Conservation (phyloP, 2,113 vertebrate genomes). For the Pterocles burchelli region DNA sequence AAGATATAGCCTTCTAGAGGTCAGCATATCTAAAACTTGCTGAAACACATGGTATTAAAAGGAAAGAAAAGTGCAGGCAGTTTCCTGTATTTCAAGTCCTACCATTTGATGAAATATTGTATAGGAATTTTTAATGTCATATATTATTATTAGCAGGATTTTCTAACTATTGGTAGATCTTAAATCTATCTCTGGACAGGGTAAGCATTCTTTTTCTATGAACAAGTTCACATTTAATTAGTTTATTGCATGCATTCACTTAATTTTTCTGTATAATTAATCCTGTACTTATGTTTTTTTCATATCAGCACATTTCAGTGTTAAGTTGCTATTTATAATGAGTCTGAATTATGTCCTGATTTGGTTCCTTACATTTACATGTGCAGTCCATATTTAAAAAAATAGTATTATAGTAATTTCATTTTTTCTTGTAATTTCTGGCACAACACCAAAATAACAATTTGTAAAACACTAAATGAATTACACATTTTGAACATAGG, state of each 20-base stretch:
- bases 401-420: background rate
- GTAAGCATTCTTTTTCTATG: background rate
- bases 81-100: background rate
- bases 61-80: background rate
- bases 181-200: background rate
- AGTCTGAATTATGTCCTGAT: background rate
- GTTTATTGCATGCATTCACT: background rate
- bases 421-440: constrained; percentile 14
- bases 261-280: constrained; percentile 11
- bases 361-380: background rate
- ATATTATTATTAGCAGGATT: background rate
- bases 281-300: background rate
- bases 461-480: constrained; percentile 7
- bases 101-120: background rate
- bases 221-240: background rate
- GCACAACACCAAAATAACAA: background rate
- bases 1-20: background rate
- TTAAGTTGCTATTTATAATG: background rate
- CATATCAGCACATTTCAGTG: background rate
- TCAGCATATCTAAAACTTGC: background rate
- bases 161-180: background rate
- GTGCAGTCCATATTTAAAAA: background rate
- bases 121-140: background rate
- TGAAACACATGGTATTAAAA: background rate
- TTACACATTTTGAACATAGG: background rate